A percentile compares a stretch with the other conserved stretches of the same genome.
Conservation (phyloP, 2,797 vertebrate species). For the Glossophaga mutica region DNA sequence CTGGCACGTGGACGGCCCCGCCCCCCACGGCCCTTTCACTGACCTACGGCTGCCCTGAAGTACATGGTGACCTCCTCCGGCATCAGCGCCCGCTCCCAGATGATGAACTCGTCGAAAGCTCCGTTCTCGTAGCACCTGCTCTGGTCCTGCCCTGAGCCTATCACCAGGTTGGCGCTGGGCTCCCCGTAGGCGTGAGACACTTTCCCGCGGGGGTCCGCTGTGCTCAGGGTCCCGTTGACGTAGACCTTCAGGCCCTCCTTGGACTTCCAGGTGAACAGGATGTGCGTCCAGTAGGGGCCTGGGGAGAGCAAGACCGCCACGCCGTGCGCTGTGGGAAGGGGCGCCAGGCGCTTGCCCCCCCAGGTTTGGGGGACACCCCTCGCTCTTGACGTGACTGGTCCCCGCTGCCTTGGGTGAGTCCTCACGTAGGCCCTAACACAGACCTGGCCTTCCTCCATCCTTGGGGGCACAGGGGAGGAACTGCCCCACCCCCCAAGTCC, state of each 20-base stretch:
- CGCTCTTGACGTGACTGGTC: rapidly evolving
- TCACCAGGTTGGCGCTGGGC: conserved; percentile 82
- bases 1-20: too few species aligned
- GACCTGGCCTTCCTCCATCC: too few species aligned
- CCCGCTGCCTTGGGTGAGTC: background rate
- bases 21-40: conserved; percentile 55
- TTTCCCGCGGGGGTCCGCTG: conserved; percentile 82
- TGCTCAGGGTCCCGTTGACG: conserved; percentile 90
- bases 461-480: background rate
- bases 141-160: conserved; percentile 82
- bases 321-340: rapidly evolving
- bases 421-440: rapidly evolving
- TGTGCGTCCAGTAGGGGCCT: conserved; percentile 95
- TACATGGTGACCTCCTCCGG: conserved; percentile 88
- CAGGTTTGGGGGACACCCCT: background rate
- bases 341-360: background rate
- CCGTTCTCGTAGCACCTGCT: conserved; percentile 83
- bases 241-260: conserved; percentile 92
- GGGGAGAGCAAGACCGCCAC: background rate
- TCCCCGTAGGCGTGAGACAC: conserved; percentile 87
- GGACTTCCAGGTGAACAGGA: conserved; percentile 94
- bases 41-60: conserved; percentile 92
- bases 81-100: conserved; percentile 93
- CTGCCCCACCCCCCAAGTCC: background rate
- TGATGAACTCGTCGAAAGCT: conserved; percentile 95